Conservation (phyloP, 1,140 invertebrate genomes). For the Drosophila rhopaloa region DNA sequence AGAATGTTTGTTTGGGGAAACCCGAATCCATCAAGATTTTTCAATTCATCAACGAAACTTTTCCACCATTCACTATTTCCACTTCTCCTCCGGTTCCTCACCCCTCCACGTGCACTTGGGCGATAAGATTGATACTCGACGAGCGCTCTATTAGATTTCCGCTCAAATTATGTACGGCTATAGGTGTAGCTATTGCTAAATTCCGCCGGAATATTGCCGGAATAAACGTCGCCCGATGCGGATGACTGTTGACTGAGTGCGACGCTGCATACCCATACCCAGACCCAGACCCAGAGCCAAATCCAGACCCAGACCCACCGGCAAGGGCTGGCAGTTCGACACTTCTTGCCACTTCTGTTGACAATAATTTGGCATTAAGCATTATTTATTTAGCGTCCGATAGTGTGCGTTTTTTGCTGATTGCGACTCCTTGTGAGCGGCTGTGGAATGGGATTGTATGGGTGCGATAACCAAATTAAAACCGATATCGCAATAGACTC, state of each 20-base stretch:
- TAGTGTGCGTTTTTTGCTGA: conserved; percentile 48
- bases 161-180: conserved; percentile 34
- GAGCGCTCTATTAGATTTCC: conserved; percentile 41
- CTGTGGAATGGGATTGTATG: conserved; percentile 1
- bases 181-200: not conserved
- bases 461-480: conserved; percentile 77
- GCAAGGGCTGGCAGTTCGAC: conserved; percentile 61
- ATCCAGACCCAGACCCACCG: conserved; percentile 1
- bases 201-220: conserved; percentile 13
- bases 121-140: conserved; percentile 48
- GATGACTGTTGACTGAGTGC: conserved; percentile 49
- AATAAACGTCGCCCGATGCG: conserved; percentile 9
- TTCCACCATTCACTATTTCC: conserved; percentile 33
- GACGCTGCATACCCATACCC: conserved; percentile 24
- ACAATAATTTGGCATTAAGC: conserved; percentile 78
- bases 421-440: conserved; percentile 33
- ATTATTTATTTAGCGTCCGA: conserved; percentile 75
- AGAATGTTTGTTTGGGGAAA: conserved; percentile 1
- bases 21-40: not conserved
- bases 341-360: conserved; percentile 60
- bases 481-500: conserved; percentile 68
- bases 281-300: too few species aligned
- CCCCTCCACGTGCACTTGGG: conserved; percentile 10
- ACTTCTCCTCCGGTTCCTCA: not conserved
- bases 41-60: conserved; percentile 35